These are phyloP conservation scores for Xestia c-nigrum DNA, from an alignment of 2,888 invertebrate species.

Conservation along the genomic window DNA sequence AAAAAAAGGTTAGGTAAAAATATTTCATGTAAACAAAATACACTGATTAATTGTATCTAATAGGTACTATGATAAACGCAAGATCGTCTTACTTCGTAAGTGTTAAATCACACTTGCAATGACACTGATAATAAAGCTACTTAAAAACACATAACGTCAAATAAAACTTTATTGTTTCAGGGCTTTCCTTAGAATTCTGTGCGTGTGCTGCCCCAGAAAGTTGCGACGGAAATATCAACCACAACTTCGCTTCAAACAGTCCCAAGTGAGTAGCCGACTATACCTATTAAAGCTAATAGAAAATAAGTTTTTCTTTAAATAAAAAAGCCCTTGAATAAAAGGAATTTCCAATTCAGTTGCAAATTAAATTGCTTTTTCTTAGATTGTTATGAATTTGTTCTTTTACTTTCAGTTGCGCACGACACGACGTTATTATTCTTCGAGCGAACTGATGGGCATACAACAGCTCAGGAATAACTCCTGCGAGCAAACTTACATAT, in stretches of 20 bases:
- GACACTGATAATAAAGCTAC: slow-evolving; percentile 15
- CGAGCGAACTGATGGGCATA: slow-evolving; percentile 94
- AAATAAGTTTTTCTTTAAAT: slow-evolving; percentile 72
- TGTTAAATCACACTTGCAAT: slow-evolving; percentile 5
- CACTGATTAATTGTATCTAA: background rate
- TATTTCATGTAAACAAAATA: background rate
- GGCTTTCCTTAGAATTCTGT: slow-evolving; percentile 97
- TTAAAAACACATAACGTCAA: slow-evolving; percentile 30
- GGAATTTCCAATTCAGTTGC: slow-evolving; percentile 63
- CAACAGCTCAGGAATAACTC: slow-evolving; percentile 94
- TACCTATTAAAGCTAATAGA: slow-evolving; percentile 41
- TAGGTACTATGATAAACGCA: background rate
- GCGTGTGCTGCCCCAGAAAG: slow-evolving; percentile 96
- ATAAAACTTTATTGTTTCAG: slow-evolving; percentile 90
- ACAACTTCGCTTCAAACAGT: slow-evolving; percentile 95
- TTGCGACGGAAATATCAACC: slow-evolving; percentile 95
- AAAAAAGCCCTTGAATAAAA: slow-evolving; percentile 53
- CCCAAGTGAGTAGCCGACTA: slow-evolving; percentile 91
- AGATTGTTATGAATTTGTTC: slow-evolving; percentile 77
- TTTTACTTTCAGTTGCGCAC: slow-evolving; percentile 94
- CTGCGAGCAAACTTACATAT: slow-evolving; percentile 96
- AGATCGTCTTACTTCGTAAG: background rate
- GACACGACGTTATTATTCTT: slow-evolving; percentile 94
- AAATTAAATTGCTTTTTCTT: slow-evolving; percentile 64
- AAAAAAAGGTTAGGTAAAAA: too few species aligned